A percentile compares a stretch with the other conserved stretches of the same genome.
Conservation (phyloP, 1,140 invertebrate genomes). For the Drosophila mauritiana region DNA sequence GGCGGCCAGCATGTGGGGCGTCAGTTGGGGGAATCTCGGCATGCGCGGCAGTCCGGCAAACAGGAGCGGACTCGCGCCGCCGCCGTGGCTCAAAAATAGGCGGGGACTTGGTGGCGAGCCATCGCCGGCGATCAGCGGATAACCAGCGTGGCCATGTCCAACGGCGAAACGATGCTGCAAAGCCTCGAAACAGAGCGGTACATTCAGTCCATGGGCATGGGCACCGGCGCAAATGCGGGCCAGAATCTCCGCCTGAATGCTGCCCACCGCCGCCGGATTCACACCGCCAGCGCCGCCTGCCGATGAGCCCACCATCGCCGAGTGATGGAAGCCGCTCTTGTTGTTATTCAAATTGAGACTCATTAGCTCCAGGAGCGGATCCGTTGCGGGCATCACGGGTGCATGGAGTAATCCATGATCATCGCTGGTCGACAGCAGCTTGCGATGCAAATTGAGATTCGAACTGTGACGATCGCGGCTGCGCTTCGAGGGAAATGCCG, state of each 20-base stretch:
- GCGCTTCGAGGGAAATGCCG: conserved; percentile 97
- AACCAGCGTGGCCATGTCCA: conserved; percentile 43
- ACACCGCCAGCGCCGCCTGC: neutral
- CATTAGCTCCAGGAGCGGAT: conserved; percentile 78
- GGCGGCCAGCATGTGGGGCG: conserved; percentile 70
- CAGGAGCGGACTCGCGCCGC: conserved; percentile 84
- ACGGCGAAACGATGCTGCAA: conserved; percentile 85
- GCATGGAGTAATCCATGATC: conserved; percentile 78
- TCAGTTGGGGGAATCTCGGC: conserved; percentile 75
- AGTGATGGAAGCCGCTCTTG: conserved; percentile 64
- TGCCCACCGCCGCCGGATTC: conserved; percentile 59
- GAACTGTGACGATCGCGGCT: conserved; percentile 96
- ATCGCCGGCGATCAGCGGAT: conserved; percentile 18
- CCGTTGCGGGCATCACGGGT: conserved; percentile 63
- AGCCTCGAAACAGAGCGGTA: conserved; percentile 86
- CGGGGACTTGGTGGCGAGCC: conserved; percentile 54
- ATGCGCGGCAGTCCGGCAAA: conserved; percentile 85
- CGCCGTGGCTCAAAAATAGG: conserved; percentile 80
- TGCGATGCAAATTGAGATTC: conserved; percentile 96
- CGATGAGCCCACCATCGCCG: neutral
- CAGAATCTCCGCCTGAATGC: conserved; percentile 91
- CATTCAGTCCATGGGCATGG: conserved; percentile 85
- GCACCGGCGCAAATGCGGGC: conserved; percentile 91
- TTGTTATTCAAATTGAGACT: conserved; percentile 78
- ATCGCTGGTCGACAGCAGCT: conserved; percentile 91